phyloP scores from a whole-genome alignment of 2,888 invertebrate genomes.

The Epiblema foenella region DNA sequence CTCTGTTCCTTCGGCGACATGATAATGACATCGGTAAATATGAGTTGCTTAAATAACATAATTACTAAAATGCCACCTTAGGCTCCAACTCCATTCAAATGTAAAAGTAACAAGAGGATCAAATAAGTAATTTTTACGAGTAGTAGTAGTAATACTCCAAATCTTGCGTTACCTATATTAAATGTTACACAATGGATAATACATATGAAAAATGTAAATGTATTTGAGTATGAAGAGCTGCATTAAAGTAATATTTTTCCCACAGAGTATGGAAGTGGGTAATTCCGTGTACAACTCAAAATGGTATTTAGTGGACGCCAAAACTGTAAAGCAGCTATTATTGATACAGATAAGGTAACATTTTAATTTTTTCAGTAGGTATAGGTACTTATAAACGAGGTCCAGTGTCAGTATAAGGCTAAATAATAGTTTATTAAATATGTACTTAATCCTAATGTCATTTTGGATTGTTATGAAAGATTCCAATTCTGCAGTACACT shows the following conservation, averaged over 20 bases:
- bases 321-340: constrained; percentile 56
- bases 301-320: constrained; percentile 60
- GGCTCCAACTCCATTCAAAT: neutral
- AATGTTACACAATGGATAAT: too few relatives aligned
- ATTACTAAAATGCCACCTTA: neutral
- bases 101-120: too few relatives aligned
- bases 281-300: constrained; percentile 62
- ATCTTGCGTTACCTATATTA: too few relatives aligned
- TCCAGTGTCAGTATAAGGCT: neutral
- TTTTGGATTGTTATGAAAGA: neutral
- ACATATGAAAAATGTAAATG: too few relatives aligned
- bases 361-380: neutral
- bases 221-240: too few relatives aligned
- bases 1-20: constrained; percentile 69
- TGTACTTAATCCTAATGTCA: too few relatives aligned
- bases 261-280: constrained; percentile 61
- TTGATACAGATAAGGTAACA: constrained; percentile 61
- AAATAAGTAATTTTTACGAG: too few relatives aligned
- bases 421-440: neutral
- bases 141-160: too few relatives aligned
- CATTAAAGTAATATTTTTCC: constrained; percentile 26
- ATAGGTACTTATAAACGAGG: neutral
- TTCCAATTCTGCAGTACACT: too few relatives aligned
- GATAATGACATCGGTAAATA: constrained; percentile 63
- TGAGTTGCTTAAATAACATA: neutral